A percentile compares a stretch with the other conserved stretches of the same genome.
Evolutionary conservation across 2,113 vertebrate species (phyloP).

Genomic region (Lophochroa leadbeateri): DNA sequence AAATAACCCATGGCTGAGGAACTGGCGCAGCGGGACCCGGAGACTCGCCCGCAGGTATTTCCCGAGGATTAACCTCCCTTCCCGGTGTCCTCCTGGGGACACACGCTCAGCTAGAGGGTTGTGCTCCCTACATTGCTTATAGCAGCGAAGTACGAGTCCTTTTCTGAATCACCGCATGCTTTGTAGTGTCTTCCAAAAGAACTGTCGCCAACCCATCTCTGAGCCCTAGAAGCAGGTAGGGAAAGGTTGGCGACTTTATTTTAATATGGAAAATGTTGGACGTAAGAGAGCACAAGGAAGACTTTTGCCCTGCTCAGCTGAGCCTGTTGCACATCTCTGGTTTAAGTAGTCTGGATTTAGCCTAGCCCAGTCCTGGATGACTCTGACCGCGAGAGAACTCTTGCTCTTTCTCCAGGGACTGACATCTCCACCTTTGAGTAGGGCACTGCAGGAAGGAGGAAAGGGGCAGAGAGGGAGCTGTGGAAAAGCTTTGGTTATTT

Average conservation of each 20-base stretch:
- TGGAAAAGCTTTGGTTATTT: not conserved
- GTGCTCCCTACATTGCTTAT: not conserved
- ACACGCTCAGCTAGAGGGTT: not conserved
- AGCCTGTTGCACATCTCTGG: not conserved
- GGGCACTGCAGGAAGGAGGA: not conserved
- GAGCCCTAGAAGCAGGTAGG: not conserved
- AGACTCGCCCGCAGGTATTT: not conserved
- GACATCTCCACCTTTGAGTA: not conserved
- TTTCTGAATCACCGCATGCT: not conserved
- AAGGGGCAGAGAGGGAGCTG: not conserved
- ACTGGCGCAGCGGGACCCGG: not conserved
- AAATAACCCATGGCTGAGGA: not conserved
- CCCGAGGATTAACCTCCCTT: not conserved
- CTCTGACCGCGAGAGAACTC: not conserved
- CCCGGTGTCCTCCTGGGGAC: not conserved
- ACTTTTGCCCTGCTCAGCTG: not conserved
- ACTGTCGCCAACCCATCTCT: not conserved
- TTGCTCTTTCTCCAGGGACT: not conserved
- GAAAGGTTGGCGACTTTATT: not conserved
- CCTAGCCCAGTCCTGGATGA: not conserved
- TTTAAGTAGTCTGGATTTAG: not conserved
- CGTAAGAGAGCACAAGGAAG: not conserved
- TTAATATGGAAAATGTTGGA: not conserved
- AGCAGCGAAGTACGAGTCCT: not conserved
- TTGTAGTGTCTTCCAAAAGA: not conserved